Base-by-base conservation (phyloP, 2,113 vertebrate species). In the Alaudala cheleensis region DNA sequence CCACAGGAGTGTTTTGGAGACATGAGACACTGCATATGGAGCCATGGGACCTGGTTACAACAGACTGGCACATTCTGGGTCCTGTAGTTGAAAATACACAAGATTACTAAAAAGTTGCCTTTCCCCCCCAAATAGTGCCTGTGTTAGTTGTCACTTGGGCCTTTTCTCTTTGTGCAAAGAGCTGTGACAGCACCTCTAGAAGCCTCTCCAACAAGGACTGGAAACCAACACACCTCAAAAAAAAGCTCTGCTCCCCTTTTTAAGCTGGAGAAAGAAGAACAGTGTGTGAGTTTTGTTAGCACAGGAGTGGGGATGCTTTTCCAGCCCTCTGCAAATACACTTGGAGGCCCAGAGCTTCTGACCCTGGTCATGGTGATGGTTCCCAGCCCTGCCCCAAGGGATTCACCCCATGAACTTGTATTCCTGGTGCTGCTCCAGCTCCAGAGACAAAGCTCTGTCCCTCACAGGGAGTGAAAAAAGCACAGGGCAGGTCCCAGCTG, bases 41-140 rank as follows among this genome's bases (percentile, higher is more conserved):
- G 1, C 61, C 10, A 1, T 47, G 78, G 87, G 22, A 8, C 8
- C 7, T 47, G 67, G 4, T 49, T 78, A 10, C 81, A 45, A 65
- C 61, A 51, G 42, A 4, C 58, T 39, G 62, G 74, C 70, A 57
- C 3, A 8, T 62, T 39, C 45, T 39, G 16, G 4, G 8, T 39
- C 7, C 53, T 29, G 34, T 4, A 42, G 28, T n/a, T 95, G 69
- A 29, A 78, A 47, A 77, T 34, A 14, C 3, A 28, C 7, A 21
- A 45, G 40, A 4, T 24, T 15, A 45, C 18, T 33, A 14, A 73
- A 61, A 81, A 64, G 20, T n/a, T 60, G n/a, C 3, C 1, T 58
- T 62, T 34, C 17, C 0, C 2, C 14, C 4, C 2, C 23, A 11
- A 40, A 29, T 19, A 2, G 5, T 24, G 6, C 39, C 5, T 31